phyloP scores from a whole-genome alignment of 2,113 vertebrate species.

The Neodontobutis hainanensis region DNA sequence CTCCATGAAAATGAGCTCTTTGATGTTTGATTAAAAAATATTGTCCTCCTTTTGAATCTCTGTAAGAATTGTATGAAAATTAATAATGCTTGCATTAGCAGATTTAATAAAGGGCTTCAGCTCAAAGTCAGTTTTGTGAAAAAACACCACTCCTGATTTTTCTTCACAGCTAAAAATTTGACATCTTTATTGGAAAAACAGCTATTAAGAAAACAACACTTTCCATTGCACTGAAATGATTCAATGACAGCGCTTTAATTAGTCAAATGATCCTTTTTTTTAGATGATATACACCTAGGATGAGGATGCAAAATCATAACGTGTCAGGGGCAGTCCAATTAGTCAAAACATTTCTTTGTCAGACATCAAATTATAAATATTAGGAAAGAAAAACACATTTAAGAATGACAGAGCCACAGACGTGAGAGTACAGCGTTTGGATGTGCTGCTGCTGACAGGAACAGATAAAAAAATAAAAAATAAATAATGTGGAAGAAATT shows the following conservation, averaged over 20 bases:
- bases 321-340: conserved; percentile 32
- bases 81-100: conserved; percentile 52
- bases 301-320: conserved; percentile 10
- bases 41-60: conserved; percentile 43
- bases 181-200: conserved; percentile 39
- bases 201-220: neutral
- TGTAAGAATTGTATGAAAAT: conserved; percentile 60
- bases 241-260: conserved; percentile 18
- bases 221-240: conserved; percentile 1
- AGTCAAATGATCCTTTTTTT: conserved; percentile 1
- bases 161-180: conserved; percentile 7
- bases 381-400: conserved; percentile 43
- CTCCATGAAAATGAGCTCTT: conserved; percentile 66
- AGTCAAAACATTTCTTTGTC: conserved; percentile 49
- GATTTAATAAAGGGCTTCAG: conserved; percentile 44
- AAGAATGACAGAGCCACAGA: conserved; percentile 21
- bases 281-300: neutral
- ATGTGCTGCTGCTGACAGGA: conserved; percentile 33
- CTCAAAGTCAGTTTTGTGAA: conserved; percentile 19
- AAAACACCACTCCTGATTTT: neutral
- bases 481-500: neutral
- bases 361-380: conserved; percentile 49
- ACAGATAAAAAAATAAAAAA: conserved; percentile 41
- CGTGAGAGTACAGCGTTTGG: conserved; percentile 34
- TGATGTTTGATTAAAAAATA: conserved; percentile 74